Conservation (phyloP, 2,797 vertebrate species). For the Mus caroli region DNA sequence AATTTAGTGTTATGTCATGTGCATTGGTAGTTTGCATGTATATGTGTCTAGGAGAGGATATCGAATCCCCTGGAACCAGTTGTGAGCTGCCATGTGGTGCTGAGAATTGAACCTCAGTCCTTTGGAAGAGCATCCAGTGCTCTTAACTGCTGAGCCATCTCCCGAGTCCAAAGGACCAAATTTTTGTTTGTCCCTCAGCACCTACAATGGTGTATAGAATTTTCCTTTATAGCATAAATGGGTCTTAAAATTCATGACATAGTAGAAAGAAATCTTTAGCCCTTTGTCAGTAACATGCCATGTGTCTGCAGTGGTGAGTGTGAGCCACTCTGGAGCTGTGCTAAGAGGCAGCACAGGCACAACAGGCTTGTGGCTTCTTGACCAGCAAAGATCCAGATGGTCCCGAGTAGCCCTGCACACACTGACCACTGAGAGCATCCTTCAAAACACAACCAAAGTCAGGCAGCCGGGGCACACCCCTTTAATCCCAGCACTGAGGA, state of each 20-base stretch:
- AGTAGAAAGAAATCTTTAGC: constrained; percentile 17
- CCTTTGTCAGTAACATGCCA: neutral
- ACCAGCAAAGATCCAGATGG: neutral
- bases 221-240: constrained; percentile 17
- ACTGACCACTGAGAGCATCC: neutral
- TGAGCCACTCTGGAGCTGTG: neutral
- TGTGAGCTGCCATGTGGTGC: neutral
- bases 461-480: neutral
- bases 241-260: constrained; percentile 5
- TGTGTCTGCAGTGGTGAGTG: neutral
- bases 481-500: neutral
- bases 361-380: neutral
- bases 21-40: neutral
- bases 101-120: neutral
- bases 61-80: neutral
- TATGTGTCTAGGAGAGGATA: neutral
- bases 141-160: neutral
- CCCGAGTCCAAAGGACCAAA: neutral
- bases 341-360: neutral
- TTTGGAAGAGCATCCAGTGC: neutral
- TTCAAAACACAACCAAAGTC: neutral
- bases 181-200: neutral
- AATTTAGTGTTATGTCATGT: neutral
- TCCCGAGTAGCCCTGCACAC: neutral
- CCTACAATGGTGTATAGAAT: neutral